Evolutionary conservation across 2,888 invertebrate species (phyloP), one percentile per base, ranked within the genome.

Genomic region (Morpho helenor): DNA sequence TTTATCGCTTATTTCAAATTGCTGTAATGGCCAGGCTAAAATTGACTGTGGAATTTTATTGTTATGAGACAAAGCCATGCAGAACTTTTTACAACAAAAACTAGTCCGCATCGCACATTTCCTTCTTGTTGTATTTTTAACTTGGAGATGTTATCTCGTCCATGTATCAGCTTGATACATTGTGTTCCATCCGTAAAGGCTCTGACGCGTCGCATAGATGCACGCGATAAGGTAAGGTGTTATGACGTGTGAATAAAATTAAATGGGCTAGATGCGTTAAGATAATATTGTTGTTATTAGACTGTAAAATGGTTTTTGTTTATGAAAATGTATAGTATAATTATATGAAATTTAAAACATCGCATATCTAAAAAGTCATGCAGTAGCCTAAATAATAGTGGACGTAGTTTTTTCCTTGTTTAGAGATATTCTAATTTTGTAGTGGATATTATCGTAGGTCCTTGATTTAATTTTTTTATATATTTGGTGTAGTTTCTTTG

Each of bases 191-290:
- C 61, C 68, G 68, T 71, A 70, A 71, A 73, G 69, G 67, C 67
- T 69, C 71, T 73, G 79, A 77, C 59, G 60, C 75, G 76, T 79
- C 77, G 76, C 77, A 66, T 73, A 63, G 81, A 83, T 82, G 72
- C 63, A 66, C 61, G 49, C 72, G 83, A 86, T 84, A 83, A 72
- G 63, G 70, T 76, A 71, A 79, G 73, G 77, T 77, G 77, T 80
- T 84, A 78, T 82, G 82, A 83, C 80, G 78, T 77, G 80, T 77
- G 74, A 76, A 76, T 73, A 71, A 80, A 80, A 60, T 61, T 61
- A 60, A 59, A 53, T 63, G 59, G 61, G 53, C 48, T 60, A 60
- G 59, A 63, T 59, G 49, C 48, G 5, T 49, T 22, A 44, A 61
- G 57, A 56, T 54, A 61, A 56, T 57, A 59, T 54, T 61, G 59